phyloP scores from a whole-genome alignment of 2,797 vertebrate species.

The Otolemur crassicaudatus region DNA sequence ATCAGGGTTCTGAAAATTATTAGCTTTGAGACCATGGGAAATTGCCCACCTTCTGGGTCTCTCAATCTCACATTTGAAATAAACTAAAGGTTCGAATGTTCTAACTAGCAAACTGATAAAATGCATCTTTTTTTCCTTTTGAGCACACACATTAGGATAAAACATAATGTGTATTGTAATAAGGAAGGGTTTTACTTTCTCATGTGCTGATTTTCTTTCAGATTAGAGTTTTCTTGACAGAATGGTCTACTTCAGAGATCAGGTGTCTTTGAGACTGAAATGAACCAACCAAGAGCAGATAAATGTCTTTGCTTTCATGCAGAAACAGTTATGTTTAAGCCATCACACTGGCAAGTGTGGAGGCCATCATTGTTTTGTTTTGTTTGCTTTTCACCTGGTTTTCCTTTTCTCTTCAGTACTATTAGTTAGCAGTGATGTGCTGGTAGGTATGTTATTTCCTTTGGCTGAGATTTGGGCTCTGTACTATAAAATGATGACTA shows the following conservation, averaged over 20 bases:
- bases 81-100: neutral
- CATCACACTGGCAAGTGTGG: neutral
- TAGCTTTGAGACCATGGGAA: conserved; percentile 47
- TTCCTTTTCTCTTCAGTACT: neutral
- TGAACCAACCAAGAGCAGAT: neutral
- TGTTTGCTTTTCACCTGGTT: neutral
- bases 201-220: neutral
- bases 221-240: neutral
- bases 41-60: neutral
- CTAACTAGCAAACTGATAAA: neutral
- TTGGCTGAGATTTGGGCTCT: neutral
- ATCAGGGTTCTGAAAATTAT: conserved; percentile 63
- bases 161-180: neutral
- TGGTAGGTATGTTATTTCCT: neutral
- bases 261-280: neutral
- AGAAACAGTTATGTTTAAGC: neutral
- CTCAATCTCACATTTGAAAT: neutral
- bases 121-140: neutral
- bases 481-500: neutral
- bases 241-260: neutral
- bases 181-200: neutral
- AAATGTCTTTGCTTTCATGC: neutral
- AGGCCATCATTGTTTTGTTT: neutral
- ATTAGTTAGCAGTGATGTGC: neutral
- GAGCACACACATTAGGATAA: neutral